Conservation (phyloP, 2,113 vertebrate species). For the Rhagologus leucostigma region DNA sequence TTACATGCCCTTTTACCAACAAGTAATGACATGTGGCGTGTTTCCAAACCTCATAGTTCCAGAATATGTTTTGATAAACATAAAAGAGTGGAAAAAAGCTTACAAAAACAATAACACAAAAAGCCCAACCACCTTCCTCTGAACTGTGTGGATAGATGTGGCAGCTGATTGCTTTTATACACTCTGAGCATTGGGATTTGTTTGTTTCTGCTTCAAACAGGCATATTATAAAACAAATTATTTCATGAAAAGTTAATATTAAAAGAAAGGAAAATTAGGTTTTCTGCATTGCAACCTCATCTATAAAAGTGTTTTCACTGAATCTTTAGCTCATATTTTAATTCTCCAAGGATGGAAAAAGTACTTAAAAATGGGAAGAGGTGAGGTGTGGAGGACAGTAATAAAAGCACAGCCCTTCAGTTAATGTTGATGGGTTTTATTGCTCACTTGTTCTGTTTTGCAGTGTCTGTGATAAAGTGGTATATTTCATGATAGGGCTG, state of each 20-base stretch:
- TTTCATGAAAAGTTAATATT: neutral
- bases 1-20: neutral
- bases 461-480: neutral
- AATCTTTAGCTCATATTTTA: neutral
- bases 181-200: neutral
- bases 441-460: neutral
- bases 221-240: neutral
- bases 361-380: neutral
- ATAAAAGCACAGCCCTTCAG: neutral
- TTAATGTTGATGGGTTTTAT: neutral
- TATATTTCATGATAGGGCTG: neutral
- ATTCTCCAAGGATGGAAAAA: neutral
- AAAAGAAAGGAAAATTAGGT: neutral
- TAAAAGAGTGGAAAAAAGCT: neutral
- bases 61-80: neutral
- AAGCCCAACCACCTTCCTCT: neutral
- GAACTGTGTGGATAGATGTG: neutral
- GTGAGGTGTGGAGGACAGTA: neutral
- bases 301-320: neutral
- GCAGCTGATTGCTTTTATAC: neutral
- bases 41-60: neutral
- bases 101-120: neutral
- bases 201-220: neutral
- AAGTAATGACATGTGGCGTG: neutral
- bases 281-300: neutral